A percentile compares a stretch with the other conserved stretches of the same genome.
These are phyloP conservation scores for Nothobranchius furzeri DNA, from an alignment of 2,113 vertebrate species.

Conservation along the genomic window DNA sequence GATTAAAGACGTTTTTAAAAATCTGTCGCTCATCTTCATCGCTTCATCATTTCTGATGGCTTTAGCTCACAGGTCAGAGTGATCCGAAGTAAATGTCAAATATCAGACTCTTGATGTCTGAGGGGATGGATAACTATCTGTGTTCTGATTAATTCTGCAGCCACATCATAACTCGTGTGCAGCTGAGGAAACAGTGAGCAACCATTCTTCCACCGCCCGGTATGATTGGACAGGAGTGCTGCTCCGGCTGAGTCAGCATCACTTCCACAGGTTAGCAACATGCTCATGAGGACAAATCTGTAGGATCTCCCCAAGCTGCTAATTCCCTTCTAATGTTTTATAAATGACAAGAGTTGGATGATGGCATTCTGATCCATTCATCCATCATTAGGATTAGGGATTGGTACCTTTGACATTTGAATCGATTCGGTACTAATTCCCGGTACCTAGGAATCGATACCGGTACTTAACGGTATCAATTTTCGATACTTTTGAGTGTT, in stretches of 20 bases:
- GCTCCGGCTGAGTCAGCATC: conserved; percentile 32
- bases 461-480: too few species aligned
- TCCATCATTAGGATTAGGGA: not conserved
- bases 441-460: too few species aligned
- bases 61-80: conserved; percentile 23
- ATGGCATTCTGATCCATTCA: too few species aligned
- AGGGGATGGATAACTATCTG: conserved; percentile 24
- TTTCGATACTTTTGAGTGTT: too few species aligned
- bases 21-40: conserved; percentile 28
- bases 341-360: too few species aligned
- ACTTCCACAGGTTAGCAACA: conserved; percentile 19
- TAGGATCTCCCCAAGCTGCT: too few species aligned
- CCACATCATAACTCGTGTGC: conserved; percentile 23
- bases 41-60: conserved; percentile 1
- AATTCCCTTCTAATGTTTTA: too few species aligned
- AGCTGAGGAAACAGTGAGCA: conserved; percentile 6
- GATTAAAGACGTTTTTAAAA: conserved; percentile 41
- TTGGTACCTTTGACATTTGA: too few species aligned
- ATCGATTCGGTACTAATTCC: too few species aligned
- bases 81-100: conserved; percentile 14
- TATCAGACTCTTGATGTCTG: conserved; percentile 11
- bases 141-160: conserved; percentile 41
- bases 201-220: not conserved
- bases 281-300: not conserved
- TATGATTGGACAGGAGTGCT: conserved; percentile 15